These are phyloP conservation scores for Xanthia icteritia DNA, from an alignment of 2,888 invertebrate genomes.

Conservation along the genomic window DNA sequence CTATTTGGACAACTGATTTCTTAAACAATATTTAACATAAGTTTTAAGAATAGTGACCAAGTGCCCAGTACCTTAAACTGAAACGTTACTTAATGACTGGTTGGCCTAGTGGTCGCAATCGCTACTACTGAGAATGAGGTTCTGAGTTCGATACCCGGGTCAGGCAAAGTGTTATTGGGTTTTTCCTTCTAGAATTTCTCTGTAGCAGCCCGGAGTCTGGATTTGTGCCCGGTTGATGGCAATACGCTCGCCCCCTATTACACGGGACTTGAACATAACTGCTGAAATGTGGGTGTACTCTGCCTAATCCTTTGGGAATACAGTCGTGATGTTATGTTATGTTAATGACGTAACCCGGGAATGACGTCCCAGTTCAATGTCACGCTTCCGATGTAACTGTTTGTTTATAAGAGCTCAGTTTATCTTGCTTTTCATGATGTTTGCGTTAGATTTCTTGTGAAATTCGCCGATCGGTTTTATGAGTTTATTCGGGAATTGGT, in stretches of 20 bases:
- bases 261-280: background rate
- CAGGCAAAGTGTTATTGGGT: background rate
- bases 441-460: conserved; percentile 53
- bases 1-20: too few species aligned
- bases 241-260: background rate
- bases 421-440: conserved; percentile 54
- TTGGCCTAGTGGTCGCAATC: background rate
- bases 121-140: background rate
- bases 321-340: background rate
- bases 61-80: too few species aligned
- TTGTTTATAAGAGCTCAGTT: conserved; percentile 55
- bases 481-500: conserved; percentile 47
- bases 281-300: background rate
- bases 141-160: background rate
- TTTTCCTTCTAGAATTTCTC: background rate
- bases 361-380: conserved; percentile 58
- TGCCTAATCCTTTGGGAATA: background rate
- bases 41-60: too few species aligned
- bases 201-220: background rate
- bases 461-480: conserved; percentile 58
- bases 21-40: too few species aligned
- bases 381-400: conserved; percentile 52
- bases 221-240: background rate
- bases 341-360: conserved; percentile 21
- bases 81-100: too few species aligned